Evolutionary conservation across 2,797 vertebrate species (phyloP).

Genomic region (Podargus strigoides): DNA sequence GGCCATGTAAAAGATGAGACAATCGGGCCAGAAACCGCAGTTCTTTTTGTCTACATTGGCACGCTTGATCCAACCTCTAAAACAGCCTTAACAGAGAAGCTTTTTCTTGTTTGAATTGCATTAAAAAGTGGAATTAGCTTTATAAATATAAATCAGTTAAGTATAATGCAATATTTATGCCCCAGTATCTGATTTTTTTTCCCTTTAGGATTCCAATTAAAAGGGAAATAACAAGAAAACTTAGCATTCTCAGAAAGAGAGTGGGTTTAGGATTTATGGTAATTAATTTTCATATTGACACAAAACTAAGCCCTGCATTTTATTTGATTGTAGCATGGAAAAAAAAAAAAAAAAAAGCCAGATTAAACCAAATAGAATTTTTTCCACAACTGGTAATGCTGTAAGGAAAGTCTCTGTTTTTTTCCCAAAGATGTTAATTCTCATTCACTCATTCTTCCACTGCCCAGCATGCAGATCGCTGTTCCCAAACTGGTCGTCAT

Average conservation of each 20-base stretch:
- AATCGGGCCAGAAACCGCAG: neutral
- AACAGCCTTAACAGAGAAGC: neutral
- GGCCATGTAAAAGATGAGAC: neutral
- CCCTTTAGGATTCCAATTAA: conserved; percentile 50
- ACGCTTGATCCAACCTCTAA: neutral
- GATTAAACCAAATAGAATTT: neutral
- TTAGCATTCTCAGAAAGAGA: conserved; percentile 12
- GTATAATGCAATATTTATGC: conserved; percentile 60
- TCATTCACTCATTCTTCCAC: neutral
- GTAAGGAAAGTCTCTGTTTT: neutral
- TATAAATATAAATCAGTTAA: conserved; percentile 63
- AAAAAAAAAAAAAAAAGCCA: neutral
- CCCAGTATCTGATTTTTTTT: conserved; percentile 27
- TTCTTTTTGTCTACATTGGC: neutral
- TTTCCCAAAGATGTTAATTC: neutral
- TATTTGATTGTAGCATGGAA: neutral
- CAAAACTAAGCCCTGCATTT: conserved; percentile 8
- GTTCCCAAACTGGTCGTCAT: neutral
- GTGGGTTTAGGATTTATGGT: conserved; percentile 29
- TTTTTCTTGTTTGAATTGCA: conserved; percentile 40
- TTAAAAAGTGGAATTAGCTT: conserved; percentile 46
- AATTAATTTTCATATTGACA: conserved; percentile 52
- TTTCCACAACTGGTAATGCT: neutral
- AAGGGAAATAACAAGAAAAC: conserved; percentile 59
- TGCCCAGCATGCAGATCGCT: neutral